Evolutionary conservation across 2,113 vertebrate genomes (phyloP).

Genomic region (Peromyscus polionotus): DNA sequence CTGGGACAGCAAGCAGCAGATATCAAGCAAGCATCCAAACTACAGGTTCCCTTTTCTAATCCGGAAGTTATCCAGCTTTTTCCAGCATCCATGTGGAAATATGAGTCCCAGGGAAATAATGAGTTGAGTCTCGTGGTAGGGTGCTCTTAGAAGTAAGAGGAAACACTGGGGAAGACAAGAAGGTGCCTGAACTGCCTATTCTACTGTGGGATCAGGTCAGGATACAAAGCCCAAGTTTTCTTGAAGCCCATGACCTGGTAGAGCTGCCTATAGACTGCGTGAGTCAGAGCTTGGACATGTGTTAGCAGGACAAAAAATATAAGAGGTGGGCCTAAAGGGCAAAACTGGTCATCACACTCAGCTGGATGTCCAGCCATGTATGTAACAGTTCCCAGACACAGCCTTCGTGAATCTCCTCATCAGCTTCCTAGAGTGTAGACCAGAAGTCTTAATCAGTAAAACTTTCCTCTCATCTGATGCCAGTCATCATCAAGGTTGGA

Average conservation of each 20-base stretch:
- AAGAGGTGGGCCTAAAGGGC: not conserved
- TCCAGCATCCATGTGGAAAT: not conserved
- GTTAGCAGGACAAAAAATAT: not conserved
- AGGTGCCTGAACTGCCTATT: too few species aligned
- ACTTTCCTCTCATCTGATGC: not conserved
- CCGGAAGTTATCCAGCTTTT: not conserved
- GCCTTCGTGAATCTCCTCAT: not conserved
- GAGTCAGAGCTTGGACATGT: not conserved
- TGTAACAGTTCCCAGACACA: not conserved
- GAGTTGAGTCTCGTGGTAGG: not conserved
- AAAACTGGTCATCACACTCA: not conserved
- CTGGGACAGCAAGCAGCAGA: not conserved
- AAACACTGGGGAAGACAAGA: not conserved
- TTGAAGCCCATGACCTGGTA: not conserved
- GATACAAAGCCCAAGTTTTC: not conserved
- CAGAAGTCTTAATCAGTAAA: not conserved
- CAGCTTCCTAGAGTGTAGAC: not conserved
- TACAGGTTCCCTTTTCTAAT: not conserved
- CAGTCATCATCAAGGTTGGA: not conserved
- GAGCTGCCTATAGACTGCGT: not conserved
- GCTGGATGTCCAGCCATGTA: not conserved
- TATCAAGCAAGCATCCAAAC: not conserved
- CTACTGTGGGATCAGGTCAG: not conserved
- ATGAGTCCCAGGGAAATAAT: not conserved
- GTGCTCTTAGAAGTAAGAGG: not conserved